phyloP scores from a whole-genome alignment of 2,888 invertebrate genomes.

The Diploptera punctata region DNA sequence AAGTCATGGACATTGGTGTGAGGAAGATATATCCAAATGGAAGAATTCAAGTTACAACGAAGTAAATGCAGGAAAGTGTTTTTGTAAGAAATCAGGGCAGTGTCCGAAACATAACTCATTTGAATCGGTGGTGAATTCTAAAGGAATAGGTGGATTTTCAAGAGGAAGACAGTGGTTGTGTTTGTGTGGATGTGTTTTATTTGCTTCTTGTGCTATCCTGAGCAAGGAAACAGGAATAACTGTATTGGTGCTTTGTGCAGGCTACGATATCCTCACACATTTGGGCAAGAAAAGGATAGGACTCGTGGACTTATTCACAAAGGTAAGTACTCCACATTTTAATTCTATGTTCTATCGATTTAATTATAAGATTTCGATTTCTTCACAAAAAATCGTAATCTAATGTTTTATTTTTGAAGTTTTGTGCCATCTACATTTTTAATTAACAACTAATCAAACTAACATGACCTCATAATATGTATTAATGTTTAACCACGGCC shows the following conservation, averaged over 20 bases:
- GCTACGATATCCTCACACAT: slow-evolving; percentile 73
- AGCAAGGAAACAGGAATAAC: slow-evolving; percentile 97
- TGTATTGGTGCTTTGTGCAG: slow-evolving; percentile 86
- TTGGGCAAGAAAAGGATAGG: slow-evolving; percentile 18
- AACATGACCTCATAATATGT: too few relatives aligned
- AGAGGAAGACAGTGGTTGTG: slow-evolving; percentile 57
- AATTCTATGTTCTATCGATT: too few relatives aligned
- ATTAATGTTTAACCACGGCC: too few relatives aligned
- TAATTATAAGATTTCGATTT: too few relatives aligned
- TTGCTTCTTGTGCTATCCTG: slow-evolving; percentile 83
- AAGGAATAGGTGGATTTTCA: neutral
- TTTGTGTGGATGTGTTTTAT: slow-evolving; percentile 62
- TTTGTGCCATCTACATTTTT: too few relatives aligned
- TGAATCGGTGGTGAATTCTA: neutral
- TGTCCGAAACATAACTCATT: neutral
- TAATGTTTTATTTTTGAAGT: too few relatives aligned
- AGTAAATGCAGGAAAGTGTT: neutral
- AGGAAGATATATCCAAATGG: neutral
- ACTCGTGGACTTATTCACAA: slow-evolving; percentile 40
- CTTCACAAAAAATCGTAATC: too few relatives aligned
- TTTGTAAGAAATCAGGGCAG: neutral
- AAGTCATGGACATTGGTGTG: neutral
- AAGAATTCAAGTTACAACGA: neutral
- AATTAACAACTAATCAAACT: too few relatives aligned
- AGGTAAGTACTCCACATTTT: slow-evolving; percentile 44